Evolutionary conservation across 2,113 vertebrate genomes (phyloP), one percentile per base, ranked within the genome.

Genomic region (Protobothrops flavoviridis): DNA sequence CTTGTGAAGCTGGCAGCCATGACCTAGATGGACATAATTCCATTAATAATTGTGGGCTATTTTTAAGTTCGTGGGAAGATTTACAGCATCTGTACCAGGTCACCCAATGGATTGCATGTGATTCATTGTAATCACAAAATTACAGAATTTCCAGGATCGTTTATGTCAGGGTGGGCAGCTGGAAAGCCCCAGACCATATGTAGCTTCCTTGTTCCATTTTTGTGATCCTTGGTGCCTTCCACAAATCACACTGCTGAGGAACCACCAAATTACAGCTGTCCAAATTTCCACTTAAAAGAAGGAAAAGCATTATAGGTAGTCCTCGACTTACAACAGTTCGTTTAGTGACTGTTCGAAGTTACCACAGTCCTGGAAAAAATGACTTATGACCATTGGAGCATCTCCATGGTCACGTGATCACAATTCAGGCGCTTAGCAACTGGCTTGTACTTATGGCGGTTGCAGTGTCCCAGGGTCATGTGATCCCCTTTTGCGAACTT

Each of bases 51-150:
- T 59, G 17, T 21, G 88, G 88, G 55, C 43, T 89, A 89, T 89
- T 89, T 89, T 89, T 89, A 89, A 89, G 57, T 89, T 43, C 23
- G 23, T 89, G 88, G 88, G 88, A 89, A 89, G 29, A 45, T 43
- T 57, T 43, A 59, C 56, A 26, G 12, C 87, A 88, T 88, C 43
- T 9, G 26, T 88, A 29, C 87, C 87, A 53, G 33, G 87, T 88
- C 50, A 52, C 50, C 48, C 50, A 88, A 53, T 52, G 85, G 48
- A 50, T 2, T 29, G 48, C 50, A 53, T 88, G 26, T 53, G 48
- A 88, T n/a, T 29, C 45, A 6, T 48, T 13, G 15, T 15, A 12
- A 50, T 87, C 45, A 87, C 45, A 50, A 50, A 52, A 52, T 52
- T 43, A 29, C 45, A 48, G 45, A 48, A 50, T 26, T 29, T 21